These are phyloP conservation scores for Neopelma chrysocephalum DNA, from an alignment of 2,797 vertebrate genomes.

Conservation along the genomic window DNA sequence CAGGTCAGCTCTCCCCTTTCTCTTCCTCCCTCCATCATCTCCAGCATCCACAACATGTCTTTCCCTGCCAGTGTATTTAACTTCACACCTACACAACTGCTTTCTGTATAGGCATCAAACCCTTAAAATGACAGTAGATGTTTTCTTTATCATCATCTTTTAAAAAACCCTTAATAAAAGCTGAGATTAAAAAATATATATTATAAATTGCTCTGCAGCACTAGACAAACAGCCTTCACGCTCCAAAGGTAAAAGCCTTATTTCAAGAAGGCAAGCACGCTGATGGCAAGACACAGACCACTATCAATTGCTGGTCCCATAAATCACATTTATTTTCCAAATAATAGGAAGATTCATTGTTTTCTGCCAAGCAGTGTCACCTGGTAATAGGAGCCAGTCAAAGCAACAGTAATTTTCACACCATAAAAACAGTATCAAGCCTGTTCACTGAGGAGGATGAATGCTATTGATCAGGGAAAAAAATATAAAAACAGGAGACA, in stretches of 20 bases:
- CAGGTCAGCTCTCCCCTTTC: neutral
- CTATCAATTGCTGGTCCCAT: neutral
- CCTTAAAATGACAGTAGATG: neutral
- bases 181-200: neutral
- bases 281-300: neutral
- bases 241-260: neutral
- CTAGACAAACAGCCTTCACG: conserved; percentile 16
- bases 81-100: neutral
- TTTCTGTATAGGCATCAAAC: neutral
- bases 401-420: conserved; percentile 53
- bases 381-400: conserved; percentile 33
- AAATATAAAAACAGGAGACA: neutral
- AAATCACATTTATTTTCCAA: conserved; percentile 42
- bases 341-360: conserved; percentile 46
- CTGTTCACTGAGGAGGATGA: conserved; percentile 28
- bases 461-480: neutral
- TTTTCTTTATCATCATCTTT: neutral
- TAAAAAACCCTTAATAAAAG: neutral
- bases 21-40: neutral
- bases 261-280: neutral
- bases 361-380: conserved; percentile 28
- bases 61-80: neutral
- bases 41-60: neutral
- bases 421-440: conserved; percentile 45
- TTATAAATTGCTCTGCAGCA: neutral